These are phyloP conservation scores for Corythornis vintsioides DNA, from an alignment of 2,113 vertebrate genomes.

Conservation along the genomic window DNA sequence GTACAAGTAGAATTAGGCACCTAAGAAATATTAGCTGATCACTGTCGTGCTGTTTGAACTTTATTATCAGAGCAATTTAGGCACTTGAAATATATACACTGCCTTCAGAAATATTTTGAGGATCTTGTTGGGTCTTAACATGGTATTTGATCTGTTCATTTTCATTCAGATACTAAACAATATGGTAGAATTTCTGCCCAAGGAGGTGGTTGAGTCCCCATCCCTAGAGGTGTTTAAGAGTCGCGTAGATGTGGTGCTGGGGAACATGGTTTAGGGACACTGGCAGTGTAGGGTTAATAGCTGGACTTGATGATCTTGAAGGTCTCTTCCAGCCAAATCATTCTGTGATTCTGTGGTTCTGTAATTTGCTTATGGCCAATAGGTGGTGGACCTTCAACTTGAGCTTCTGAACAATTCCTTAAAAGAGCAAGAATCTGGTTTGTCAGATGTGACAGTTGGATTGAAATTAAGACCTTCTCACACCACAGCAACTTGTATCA, in stretches of 20 bases:
- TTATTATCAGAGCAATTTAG: neutral
- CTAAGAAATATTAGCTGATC: neutral
- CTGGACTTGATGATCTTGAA: no score
- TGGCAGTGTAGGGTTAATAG: no score
- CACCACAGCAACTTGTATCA: neutral
- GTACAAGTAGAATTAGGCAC: neutral
- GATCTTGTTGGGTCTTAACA: neutral
- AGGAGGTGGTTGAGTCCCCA: no score
- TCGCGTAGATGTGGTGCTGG: no score
- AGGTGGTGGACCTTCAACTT: neutral
- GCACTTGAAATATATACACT: neutral
- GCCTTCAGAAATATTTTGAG: neutral
- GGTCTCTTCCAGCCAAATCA: no score
- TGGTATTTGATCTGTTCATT: neutral
- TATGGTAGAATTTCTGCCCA: no score
- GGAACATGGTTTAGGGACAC: no score
- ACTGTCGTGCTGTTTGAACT: neutral
- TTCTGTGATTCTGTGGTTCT: no score
- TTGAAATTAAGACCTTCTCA: neutral
- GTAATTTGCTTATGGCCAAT: neutral
- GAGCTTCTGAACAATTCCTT: neutral
- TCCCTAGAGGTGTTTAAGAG: no score
- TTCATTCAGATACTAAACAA: rapidly evolving
- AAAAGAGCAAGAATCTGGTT: neutral
- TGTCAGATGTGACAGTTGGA: neutral